Percentiles rank a stretch among this genome's conserved stretches.
Conservation (phyloP, 2,888 invertebrate genomes). For the Agrotis segetum region DNA sequence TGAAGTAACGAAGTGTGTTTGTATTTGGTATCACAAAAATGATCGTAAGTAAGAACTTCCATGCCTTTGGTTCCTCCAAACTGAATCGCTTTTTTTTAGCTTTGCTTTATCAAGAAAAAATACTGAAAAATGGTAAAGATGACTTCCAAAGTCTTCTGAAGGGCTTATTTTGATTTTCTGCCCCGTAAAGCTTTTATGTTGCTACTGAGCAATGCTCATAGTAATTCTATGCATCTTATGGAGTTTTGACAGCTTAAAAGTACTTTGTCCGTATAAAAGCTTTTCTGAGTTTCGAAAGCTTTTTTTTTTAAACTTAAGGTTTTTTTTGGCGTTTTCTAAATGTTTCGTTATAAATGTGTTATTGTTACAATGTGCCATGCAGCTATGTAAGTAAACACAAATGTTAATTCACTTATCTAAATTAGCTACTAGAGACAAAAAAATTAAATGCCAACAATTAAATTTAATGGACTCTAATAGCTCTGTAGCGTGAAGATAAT, state of each 20-base stretch:
- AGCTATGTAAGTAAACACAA: background rate
- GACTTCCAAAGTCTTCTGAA: too few relatives aligned
- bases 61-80: too few relatives aligned
- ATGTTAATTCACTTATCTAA: background rate
- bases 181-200: background rate
- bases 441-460: too few relatives aligned
- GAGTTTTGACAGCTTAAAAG: slow-evolving; percentile 12
- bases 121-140: too few relatives aligned
- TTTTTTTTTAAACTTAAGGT: too few relatives aligned
- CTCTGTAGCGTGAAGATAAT: slow-evolving; percentile 45
- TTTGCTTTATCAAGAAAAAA: too few relatives aligned
- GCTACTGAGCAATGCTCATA: slow-evolving; percentile 1
- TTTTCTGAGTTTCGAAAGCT: slow-evolving; percentile 11
- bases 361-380: background rate
- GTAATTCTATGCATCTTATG: background rate
- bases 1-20: too few relatives aligned
- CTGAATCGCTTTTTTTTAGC: too few relatives aligned
- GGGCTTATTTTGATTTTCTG: too few relatives aligned
- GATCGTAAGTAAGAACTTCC: too few relatives aligned
- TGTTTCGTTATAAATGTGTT: background rate
- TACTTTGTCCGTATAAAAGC: background rate
- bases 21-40: too few relatives aligned
- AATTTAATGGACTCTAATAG: slow-evolving; percentile 28
- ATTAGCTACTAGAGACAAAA: too few relatives aligned
- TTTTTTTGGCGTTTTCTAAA: background rate